These are phyloP conservation scores for Coptodon bakossiorum DNA, from an alignment of 2,113 vertebrate genomes.

Conservation along the genomic window DNA sequence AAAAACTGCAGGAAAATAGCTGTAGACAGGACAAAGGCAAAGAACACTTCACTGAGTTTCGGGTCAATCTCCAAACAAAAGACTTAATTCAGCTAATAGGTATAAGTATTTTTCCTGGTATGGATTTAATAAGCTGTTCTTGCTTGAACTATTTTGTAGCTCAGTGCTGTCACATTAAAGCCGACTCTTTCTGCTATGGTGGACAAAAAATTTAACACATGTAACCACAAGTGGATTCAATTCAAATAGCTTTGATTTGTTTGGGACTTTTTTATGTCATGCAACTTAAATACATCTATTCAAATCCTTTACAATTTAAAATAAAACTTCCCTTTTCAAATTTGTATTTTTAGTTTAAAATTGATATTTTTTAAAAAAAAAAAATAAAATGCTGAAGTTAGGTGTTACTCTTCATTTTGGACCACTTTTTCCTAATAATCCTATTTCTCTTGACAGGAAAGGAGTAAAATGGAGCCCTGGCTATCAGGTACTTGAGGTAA, in stretches of 20 bases:
- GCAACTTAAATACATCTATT: not conserved
- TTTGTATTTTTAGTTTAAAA: not conserved
- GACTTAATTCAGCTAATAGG: not conserved
- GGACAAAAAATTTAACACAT: not conserved
- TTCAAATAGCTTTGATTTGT: not conserved
- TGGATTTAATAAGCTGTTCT: not conserved
- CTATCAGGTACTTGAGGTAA: too few species aligned
- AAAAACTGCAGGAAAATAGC: not conserved
- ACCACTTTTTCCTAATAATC: too few species aligned
- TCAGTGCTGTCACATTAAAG: not conserved
- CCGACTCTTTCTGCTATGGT: not conserved
- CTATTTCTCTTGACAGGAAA: too few species aligned
- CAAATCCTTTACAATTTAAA: not conserved
- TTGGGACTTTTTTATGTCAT: not conserved
- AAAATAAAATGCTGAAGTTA: too few species aligned
- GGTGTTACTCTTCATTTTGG: too few species aligned
- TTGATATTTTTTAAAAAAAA: too few species aligned
- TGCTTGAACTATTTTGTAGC: not conserved
- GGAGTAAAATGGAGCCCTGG: too few species aligned
- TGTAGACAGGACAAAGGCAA: not conserved
- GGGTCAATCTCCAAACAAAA: constrained; percentile 23
- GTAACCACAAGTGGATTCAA: not conserved
- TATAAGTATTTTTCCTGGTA: not conserved
- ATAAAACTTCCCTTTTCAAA: not conserved
- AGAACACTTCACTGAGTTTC: not conserved